A percentile compares a stretch with the other conserved stretches of the same genome.
Conservation (phyloP, 2,888 invertebrate species). For the Amphipyra tragopoginis region DNA sequence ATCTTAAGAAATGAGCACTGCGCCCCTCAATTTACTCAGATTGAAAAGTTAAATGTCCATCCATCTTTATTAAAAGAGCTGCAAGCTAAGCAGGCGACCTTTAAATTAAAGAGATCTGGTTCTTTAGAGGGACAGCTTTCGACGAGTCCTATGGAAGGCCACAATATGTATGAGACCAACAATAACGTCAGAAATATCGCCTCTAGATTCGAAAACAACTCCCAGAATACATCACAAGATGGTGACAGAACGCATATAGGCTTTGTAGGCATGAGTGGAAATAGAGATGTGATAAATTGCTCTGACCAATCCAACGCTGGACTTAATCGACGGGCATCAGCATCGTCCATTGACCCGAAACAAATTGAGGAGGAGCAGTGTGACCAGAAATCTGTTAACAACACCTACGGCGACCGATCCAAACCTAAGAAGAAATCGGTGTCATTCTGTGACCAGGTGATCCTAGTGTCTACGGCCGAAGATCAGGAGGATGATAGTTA, state of each 20-base stretch:
- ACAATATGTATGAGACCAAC: conserved; percentile 66
- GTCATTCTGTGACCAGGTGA: conserved; percentile 98
- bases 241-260: conserved; percentile 81
- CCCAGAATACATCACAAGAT: conserved; percentile 72
- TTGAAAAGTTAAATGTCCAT: conserved; percentile 72
- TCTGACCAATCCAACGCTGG: conserved; percentile 80
- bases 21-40: conserved; percentile 68
- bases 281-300: conserved; percentile 85
- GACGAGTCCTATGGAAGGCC: conserved; percentile 70
- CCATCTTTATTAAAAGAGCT: conserved; percentile 93
- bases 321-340: conserved; percentile 78
- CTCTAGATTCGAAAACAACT: conserved; percentile 92
- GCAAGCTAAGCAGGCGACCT: conserved; percentile 93
- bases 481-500: conserved; percentile 97
- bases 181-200: conserved; percentile 94
- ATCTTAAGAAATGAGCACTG: conserved; percentile 84
- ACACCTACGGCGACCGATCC: conserved; percentile 85
- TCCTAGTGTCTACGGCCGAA: conserved; percentile 97
- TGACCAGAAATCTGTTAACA: conserved; percentile 77
- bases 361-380: conserved; percentile 81
- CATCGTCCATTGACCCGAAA: conserved; percentile 83
- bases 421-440: conserved; percentile 97
- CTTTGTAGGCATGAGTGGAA: conserved; percentile 82
- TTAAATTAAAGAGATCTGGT: conserved; percentile 81
- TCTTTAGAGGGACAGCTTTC: conserved; percentile 81